Conservation (phyloP, 2,113 vertebrate genomes). For the Panthera tigris region DNA sequence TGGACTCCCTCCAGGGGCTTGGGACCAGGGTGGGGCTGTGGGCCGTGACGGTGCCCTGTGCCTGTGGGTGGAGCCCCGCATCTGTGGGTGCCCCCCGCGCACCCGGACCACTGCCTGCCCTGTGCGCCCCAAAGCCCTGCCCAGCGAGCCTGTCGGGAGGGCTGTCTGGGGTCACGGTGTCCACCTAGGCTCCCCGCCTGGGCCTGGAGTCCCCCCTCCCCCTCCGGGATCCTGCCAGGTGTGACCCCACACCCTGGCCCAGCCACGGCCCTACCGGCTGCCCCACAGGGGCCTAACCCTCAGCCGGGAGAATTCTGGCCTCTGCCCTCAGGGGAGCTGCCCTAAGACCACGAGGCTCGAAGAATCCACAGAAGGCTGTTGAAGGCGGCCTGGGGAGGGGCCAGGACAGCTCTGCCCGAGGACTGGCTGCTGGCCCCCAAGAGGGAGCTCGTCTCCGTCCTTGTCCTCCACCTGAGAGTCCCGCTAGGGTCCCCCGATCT, state of each 20-base stretch:
- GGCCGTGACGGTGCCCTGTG: accelerated
- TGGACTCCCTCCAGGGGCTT: not conserved
- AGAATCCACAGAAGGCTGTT: not conserved
- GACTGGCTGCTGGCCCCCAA: too few relatives aligned
- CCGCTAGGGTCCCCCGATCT: too few relatives aligned
- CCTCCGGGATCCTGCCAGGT: not conserved
- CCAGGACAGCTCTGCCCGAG: not conserved
- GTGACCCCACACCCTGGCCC: not conserved
- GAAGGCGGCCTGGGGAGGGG: not conserved
- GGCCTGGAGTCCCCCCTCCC: not conserved
- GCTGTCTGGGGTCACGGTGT: accelerated
- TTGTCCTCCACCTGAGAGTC: not conserved
- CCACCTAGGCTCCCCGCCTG: accelerated
- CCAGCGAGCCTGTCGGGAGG: accelerated
- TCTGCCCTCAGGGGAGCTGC: not conserved
- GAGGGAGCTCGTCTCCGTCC: not conserved
- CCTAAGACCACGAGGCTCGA: accelerated
- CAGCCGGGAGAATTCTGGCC: accelerated
- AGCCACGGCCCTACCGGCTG: accelerated
- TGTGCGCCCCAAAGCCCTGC: accelerated
- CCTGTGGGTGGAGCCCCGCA: accelerated
- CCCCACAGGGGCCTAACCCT: accelerated
- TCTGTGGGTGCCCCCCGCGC: accelerated
- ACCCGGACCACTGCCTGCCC: accelerated
- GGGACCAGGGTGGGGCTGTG: accelerated